Evolutionary conservation across 2,888 invertebrate genomes (phyloP), one percentile per base, ranked within the genome.

Genomic region (Dryobotodes eremita): DNA sequence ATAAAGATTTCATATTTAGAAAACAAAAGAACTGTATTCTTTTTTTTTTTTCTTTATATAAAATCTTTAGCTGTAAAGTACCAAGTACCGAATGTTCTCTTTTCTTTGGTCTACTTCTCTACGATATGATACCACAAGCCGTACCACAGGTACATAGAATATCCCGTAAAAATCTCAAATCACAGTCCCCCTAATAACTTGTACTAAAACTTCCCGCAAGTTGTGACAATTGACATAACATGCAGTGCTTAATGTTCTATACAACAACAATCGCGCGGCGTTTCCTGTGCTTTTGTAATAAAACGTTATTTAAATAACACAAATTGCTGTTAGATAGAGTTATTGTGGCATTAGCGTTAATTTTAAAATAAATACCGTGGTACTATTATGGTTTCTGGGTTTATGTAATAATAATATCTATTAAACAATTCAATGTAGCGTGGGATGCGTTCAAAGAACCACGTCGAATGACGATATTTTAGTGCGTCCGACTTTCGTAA

Each of bases 211-310:
- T 85, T 81, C 86, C 87, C 78, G 86, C 61, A 81, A 88, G 68
- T 78, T 73, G 79, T 79, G 72, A 88, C 88, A 83, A 88, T 85
- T 85, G 81, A 71, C 79, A 70, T 74, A 75, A 77, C 77, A 78
- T 74, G 50, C 64, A 42, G 61, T 86, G 87, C 83, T 82, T 89
- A 90, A 90, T 90, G 90, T 88, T 79, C 89, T 86, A 85, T 89
- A 89, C 86, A 84, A 80, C 68, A 48, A 65, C 46, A 69, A 83
- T 74, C 76, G 71, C 83, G 66, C 75, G 72, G 69, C 82, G 75
- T 82, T 87, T 90, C 89, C 90, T 86, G 90, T 85, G 72, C 77
- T 79, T 82, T 90, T 88, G 85, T 89, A 81, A 82, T 71, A 81
- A 80, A 80, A 71, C 73, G 72, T 82, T 84, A 82, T 89, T 86